These are phyloP conservation scores for Anastrepha ludens DNA, from an alignment of 1,140 invertebrate genomes.

Conservation along the genomic window DNA sequence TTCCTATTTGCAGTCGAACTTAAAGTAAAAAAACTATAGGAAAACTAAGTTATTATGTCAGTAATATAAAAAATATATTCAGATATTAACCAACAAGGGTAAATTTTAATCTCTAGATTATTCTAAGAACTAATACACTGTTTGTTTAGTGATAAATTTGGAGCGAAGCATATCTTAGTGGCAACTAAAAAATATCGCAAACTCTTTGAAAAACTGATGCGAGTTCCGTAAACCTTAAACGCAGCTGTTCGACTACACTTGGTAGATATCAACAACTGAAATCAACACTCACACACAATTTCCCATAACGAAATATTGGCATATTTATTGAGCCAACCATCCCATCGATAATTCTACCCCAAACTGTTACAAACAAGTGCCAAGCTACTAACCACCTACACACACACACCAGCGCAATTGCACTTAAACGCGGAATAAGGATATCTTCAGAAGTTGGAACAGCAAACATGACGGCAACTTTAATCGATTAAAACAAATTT, in stretches of 20 bases:
- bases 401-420: not conserved
- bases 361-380: conserved; percentile 42
- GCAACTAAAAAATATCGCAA: too few relatives aligned
- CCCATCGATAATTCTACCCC: not conserved
- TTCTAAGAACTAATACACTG: too few relatives aligned
- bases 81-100: too few relatives aligned
- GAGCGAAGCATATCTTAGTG: too few relatives aligned
- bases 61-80: too few relatives aligned
- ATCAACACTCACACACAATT: not conserved
- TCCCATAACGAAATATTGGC: not conserved
- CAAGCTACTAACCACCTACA: conserved; percentile 15
- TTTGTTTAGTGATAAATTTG: too few relatives aligned
- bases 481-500: conserved; percentile 56
- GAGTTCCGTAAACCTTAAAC: not conserved
- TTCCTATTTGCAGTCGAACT: too few relatives aligned
- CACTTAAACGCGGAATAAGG: not conserved
- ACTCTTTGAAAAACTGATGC: too few relatives aligned
- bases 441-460: conserved; percentile 31
- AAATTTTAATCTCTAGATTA: too few relatives aligned
- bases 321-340: conserved; percentile 25
- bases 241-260: not conserved
- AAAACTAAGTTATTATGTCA: too few relatives aligned
- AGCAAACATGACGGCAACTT: conserved; percentile 52
- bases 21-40: too few relatives aligned
- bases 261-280: conserved; percentile 21